Evolutionary conservation across 2,888 invertebrate species (phyloP), one percentile per base, ranked within the genome.

Genomic region (Drosophila paucipuncta): DNA sequence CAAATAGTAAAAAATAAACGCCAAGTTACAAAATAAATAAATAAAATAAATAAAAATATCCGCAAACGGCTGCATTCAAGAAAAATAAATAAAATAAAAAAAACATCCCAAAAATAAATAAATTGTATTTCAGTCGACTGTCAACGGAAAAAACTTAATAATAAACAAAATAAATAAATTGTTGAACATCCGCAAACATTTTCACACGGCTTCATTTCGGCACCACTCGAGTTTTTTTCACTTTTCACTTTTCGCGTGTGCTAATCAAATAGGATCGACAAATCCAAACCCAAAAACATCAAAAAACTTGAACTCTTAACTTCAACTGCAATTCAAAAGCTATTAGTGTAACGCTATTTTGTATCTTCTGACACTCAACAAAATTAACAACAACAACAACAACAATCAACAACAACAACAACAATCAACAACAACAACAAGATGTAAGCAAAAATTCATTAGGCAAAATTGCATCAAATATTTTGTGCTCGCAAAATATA

Each of bases 371-470:
- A 68, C 68, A 68, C 68, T 68, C 58, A 33, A 69, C 65, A 71
- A 57, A 54, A 54, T 59, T 31, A 54, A 64, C 66, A 71, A 69
- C 63, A 54, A 31, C 10, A n/a, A n/a, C 41, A 43, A 64, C 49
- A 47, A 63, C 65, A 25, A 47, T n/a, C 68, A 71, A 65, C 62
- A 55, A 30, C 6, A 16, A 37, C 37, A 41, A 68, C 58, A 41
- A 67, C 66, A 25, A 49, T 39, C 53, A 53, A 25, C 37, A 49
- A 60, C 47, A 50, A 52, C 58, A 41, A 63, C 59, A 80, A 83
- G 69, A 83, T 83, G 86, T 86, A 86, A 84, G 86, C 83, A 61
- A 62, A 80, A 75, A 65, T 25, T 54, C 35, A 66, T 60, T 61
- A 61, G 75, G 72, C 66, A 63, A 60, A 52, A 69, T 55, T 54